Percentiles rank a stretch among this genome's conserved stretches.
Evolutionary conservation across 1,140 invertebrate genomes (phyloP).

Genomic region (Sweltsa coloradensis): DNA sequence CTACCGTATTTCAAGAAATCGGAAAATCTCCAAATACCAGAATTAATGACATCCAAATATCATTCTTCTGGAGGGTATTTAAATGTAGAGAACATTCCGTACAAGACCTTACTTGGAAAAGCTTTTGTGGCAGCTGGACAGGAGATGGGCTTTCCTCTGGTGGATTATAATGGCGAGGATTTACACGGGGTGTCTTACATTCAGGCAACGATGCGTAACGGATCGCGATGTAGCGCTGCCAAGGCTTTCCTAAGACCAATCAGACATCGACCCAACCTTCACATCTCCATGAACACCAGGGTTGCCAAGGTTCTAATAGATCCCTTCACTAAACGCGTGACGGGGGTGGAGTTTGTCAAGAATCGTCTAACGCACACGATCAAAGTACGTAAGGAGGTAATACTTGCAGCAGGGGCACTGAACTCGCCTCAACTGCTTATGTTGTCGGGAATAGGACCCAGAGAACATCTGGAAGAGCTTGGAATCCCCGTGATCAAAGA

Average conservation of each 20-base stretch:
- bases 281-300: constrained; percentile 4
- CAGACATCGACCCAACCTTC: constrained; percentile 15
- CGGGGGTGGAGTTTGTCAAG: constrained; percentile 9
- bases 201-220: constrained; percentile 52
- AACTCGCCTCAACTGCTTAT: constrained; percentile 73
- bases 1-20: constrained; percentile 48
- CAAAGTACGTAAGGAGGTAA: constrained; percentile 18
- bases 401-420: constrained; percentile 36
- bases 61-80: background rate
- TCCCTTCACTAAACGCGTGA: constrained; percentile 9
- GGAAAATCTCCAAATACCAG: background rate
- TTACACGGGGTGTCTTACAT: constrained; percentile 13
- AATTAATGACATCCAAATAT: background rate
- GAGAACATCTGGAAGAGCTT: constrained; percentile 58
- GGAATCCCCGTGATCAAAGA: constrained; percentile 62
- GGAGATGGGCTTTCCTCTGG: constrained; percentile 31
- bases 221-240: constrained; percentile 52
- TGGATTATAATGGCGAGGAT: background rate
- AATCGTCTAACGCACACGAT: constrained; percentile 18
- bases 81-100: background rate
- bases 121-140: constrained; percentile 40
- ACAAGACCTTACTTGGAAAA: constrained; percentile 28
- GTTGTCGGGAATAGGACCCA: constrained; percentile 61
- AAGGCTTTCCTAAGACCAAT: constrained; percentile 54
- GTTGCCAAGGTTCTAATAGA: constrained; percentile 11